Base-by-base conservation (phyloP, 2,888 invertebrate species). In the Cryptocheilus praepositus region DNA sequence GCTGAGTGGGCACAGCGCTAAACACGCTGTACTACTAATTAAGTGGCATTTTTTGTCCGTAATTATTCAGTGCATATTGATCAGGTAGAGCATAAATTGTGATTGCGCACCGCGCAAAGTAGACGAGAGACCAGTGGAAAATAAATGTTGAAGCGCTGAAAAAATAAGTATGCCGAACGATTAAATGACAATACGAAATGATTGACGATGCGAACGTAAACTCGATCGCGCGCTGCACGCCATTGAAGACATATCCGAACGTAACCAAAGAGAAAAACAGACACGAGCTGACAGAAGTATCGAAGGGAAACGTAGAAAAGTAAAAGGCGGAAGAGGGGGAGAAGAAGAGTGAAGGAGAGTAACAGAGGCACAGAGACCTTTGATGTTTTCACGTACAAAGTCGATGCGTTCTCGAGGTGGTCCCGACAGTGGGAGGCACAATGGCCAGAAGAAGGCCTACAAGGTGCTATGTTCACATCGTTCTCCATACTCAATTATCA, bases 401-500 rank as follows among this genome's bases (percentile, higher is more conserved):
- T 79, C 73, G 72, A 70, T 64, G 65, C 74, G 74, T 74, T 74
- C 70, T 72, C 77, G 72, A 66, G 71, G 76, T 74, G 75, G 71
- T 75, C 71, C 73, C 72, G 70, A 73, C 73, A 75, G 73, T 73
- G 71, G 76, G 77, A 80, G 74, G 79, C 78, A 74, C 77, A 81
- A 79, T 81, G 71, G 79, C 77, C 72, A 75, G 74, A 65, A 58
- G 73, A 71, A 74, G 76, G 76, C 70, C 71, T 76, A 83, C 83
- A 82, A 84, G 84, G 83, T 84, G 84, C 83, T 81, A 80, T 70
- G 81, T 80, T 84, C 81, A 75, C 82, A 80, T 81, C 81, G 80
- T 80, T 83, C 83, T 81, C 81, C 81, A 81, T 81, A 81, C 81
- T 82, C 84, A 78, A 84, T 84, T 84, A 86, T 86, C 85, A 83